Evolutionary conservation across 2,797 vertebrate genomes (phyloP).

Genomic region (Parauchenoglanis ngamensis): DNA sequence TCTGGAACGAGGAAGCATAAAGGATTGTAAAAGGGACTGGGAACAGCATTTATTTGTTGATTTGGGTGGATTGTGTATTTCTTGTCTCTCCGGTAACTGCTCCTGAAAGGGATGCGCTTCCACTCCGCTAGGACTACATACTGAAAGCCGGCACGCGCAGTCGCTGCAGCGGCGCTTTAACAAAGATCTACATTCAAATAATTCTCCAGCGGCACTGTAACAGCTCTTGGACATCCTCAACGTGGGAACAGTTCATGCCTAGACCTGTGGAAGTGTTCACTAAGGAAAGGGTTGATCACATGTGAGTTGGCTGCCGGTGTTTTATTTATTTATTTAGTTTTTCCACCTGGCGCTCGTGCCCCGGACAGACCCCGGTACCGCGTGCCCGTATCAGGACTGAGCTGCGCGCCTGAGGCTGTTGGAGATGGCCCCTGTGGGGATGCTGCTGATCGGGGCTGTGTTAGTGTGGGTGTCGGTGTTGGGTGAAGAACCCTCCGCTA

Average conservation of each 20-base stretch:
- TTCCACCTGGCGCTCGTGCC: not conserved
- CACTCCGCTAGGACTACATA: slow-evolving; percentile 34
- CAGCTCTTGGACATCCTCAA: not conserved
- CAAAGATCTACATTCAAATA: not conserved
- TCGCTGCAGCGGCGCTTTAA: slow-evolving; percentile 22
- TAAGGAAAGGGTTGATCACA: slow-evolving; percentile 10
- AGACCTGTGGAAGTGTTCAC: slow-evolving; percentile 9
- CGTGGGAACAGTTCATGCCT: not conserved
- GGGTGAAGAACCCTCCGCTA: slow-evolving; percentile 91
- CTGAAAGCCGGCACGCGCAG: slow-evolving; percentile 29
- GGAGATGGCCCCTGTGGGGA: slow-evolving; percentile 91
- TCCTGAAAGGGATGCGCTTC: slow-evolving; percentile 51
- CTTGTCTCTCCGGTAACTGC: not conserved
- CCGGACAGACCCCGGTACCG: slow-evolving; percentile 7
- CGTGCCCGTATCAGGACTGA: slow-evolving; percentile 50
- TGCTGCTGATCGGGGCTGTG: slow-evolving; percentile 84
- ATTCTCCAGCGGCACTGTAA: not conserved
- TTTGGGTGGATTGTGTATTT: not conserved
- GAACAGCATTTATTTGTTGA: not conserved
- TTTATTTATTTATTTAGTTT: not conserved
- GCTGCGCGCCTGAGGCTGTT: slow-evolving; percentile 29
- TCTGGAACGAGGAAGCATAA: not conserved
- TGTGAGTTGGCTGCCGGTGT: slow-evolving; percentile 36
- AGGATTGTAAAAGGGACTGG: not conserved
- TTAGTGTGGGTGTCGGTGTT: slow-evolving; percentile 83